Evolutionary conservation across 2,797 vertebrate species (phyloP), one percentile per base, ranked within the genome.

Genomic region (Siniperca undulata): DNA sequence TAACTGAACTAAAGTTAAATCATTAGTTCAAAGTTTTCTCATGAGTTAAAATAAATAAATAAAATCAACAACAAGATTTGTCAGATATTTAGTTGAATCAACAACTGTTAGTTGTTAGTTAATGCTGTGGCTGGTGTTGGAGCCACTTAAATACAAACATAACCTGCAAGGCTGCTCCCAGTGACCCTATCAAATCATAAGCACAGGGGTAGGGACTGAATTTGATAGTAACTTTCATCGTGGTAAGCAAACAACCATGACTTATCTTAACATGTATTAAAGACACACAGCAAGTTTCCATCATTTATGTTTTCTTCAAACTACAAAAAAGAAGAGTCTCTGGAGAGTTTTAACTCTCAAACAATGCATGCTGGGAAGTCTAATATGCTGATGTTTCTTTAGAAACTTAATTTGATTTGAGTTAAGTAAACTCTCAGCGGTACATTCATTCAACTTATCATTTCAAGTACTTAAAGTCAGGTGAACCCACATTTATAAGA

Each of bases 361-460:
- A 38, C 65, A 50, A 20, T 59, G 55, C 55, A 68, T 40, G 40
- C 70, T 59, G 22, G 40, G 53, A 67, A 42, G 19, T 36, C 56
- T 60, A 19, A 73, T 50, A 27, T 50, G 24, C 53, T 24, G n/a
- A 27, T 52, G 20, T 4, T n/a, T 20, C 50, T 52, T 52, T 22
- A 50, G 48, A 20, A 20, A 20, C 48, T 50, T 52, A 8, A 52
- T 22, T 53, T 53, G 9, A 53, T 7, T 27, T 52, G 19, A 20
- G 48, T 9, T 50, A 8, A 20, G 3, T 52, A 9, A n/a, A 65
- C 40, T 44, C 7, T 44, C 3, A 30, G 17, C 11, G 7, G 17
- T 22, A 30, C 16, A 24, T 46, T 48, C n/a, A 48, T 65, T 66
- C 44, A 48, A 30, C 27, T 34, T 17, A 11, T 38, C 30, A 50